Evolutionary conservation across 2,888 invertebrate species (phyloP), one percentile per base, ranked within the genome.

Genomic region (Chloromyia formosa): DNA sequence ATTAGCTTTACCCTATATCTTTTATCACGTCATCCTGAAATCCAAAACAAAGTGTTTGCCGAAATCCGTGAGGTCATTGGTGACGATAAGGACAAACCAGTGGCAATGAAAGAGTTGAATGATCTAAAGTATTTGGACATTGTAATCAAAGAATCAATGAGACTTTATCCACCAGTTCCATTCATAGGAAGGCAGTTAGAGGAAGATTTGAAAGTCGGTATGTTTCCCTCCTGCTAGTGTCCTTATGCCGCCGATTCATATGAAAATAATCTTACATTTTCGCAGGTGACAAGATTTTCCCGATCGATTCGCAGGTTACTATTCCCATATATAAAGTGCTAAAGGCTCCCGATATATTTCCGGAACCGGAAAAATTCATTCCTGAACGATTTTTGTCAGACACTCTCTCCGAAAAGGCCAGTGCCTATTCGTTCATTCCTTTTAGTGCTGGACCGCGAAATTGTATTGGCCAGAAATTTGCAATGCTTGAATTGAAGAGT

Each of bases 401-500:
- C 42, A 45, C 14, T 3, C 49, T 10, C 18, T 35, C 27, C 7
- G 89, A 90, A 76, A 86, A 86, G 77, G 22, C 76, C 9, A 69
- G 78, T 9, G 77, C 79, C 1, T 82, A 78, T 66, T 80, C 79
- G 53, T 81, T 80, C 75, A 81, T 84, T 76, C 84, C 85, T 0
- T 85, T 85, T 54, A 83, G 83, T 75, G 84, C 84, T 4, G 84
- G 84, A 1, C 89, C 89, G 7, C 27, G 84, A 35, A 35, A 35
- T 35, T 35, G 27, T 35, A 35, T 35, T 35, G 27, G 27, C 2
- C 27, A 35, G 27, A 35, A 35, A 7, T 35, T 35, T 35, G 27
- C 27, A 4, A 35, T 35, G 27, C 27, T 35, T 35, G 27, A 83
- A 78, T 83, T 84, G 80, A 84, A 84, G 78, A 80, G 81, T 58